Evolutionary conservation across 1,140 invertebrate genomes (phyloP), one percentile per base, ranked within the genome.

Genomic region (Spodoptera frugiperda): DNA sequence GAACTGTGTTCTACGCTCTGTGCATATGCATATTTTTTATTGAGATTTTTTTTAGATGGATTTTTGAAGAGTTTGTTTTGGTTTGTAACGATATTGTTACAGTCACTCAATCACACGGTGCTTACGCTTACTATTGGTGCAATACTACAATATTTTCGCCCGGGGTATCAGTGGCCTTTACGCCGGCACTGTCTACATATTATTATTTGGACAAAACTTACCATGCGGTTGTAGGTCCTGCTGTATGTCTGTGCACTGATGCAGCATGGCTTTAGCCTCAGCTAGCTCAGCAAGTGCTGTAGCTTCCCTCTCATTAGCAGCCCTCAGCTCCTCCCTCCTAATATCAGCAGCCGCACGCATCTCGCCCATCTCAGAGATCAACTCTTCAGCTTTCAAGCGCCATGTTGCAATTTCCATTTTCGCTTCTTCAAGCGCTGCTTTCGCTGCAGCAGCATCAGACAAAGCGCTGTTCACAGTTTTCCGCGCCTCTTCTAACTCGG

Each of bases 161-260:
- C n/a, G n/a, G n/a, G n/a, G n/a, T n/a, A n/a, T n/a, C n/a, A n/a
- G n/a, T n/a, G n/a, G n/a, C n/a, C n/a, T n/a, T n/a, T n/a, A n/a
- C n/a, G n/a, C n/a, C n/a, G n/a, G n/a, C n/a, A n/a, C n/a, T n/a
- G n/a, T n/a, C n/a, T n/a, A n/a, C n/a, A n/a, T n/a, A n/a, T n/a
- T n/a, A n/a, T n/a, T n/a, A n/a, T n/a, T n/a, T 14, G 0, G n/a
- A 5, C 4, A 5, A 75, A 8, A 65, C 39, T 79, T 83, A 92
- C 92, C 92, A 85, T 93, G 91, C 49, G 91, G 91, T 68, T 91
- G 84, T 21, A 86, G 33, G 19, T 87, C 90, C 53, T 89, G 88
- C 46, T 89, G 88, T 12, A 83, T 67, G 65, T 87, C 84, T 30
- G 85, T 84, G 30, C 15, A 81, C 65, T 91, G 90, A 30, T 91